Conservation (phyloP, 2,888 invertebrate species). For the Monochamus alternatus region DNA sequence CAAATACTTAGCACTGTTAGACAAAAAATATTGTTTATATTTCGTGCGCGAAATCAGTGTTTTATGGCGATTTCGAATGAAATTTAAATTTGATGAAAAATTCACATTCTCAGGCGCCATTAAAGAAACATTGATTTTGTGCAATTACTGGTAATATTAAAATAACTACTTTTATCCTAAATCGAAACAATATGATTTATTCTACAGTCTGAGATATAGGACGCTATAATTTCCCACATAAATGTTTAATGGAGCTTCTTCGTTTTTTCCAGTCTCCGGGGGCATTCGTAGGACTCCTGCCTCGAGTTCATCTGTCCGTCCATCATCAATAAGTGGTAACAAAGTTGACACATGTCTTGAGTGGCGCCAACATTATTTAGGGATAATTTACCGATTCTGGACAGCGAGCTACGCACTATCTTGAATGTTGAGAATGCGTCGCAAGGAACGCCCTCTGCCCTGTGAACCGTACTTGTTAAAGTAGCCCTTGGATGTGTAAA, state of each 20-base stretch:
- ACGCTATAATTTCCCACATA: conserved; percentile 21
- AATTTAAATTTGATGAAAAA: no score
- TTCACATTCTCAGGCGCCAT: not conserved
- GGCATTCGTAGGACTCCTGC: conserved; percentile 27
- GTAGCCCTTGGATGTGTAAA: conserved; percentile 35
- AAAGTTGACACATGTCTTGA: conserved; percentile 39
- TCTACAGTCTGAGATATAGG: not conserved
- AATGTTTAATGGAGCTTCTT: conserved; percentile 25
- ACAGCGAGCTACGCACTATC: conserved; percentile 13
- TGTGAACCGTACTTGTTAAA: conserved; percentile 32
- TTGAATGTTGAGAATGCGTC: conserved; percentile 38
- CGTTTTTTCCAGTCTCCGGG: conserved; percentile 24
- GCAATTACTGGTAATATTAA: no score
- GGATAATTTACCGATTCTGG: conserved; percentile 37
- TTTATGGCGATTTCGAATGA: no score
- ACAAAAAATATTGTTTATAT: no score
- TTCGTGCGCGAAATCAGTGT: no score
- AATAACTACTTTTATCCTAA: no score
- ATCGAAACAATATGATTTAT: not conserved
- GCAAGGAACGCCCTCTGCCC: conserved; percentile 46
- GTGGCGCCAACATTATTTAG: conserved; percentile 38
- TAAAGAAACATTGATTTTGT: not conserved
- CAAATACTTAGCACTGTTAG: no score
- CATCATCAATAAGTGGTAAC: conserved; percentile 39
- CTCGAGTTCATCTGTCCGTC: conserved; percentile 36